Conservation (phyloP, 2,113 vertebrate species). For the Mesocricetus auratus region DNA sequence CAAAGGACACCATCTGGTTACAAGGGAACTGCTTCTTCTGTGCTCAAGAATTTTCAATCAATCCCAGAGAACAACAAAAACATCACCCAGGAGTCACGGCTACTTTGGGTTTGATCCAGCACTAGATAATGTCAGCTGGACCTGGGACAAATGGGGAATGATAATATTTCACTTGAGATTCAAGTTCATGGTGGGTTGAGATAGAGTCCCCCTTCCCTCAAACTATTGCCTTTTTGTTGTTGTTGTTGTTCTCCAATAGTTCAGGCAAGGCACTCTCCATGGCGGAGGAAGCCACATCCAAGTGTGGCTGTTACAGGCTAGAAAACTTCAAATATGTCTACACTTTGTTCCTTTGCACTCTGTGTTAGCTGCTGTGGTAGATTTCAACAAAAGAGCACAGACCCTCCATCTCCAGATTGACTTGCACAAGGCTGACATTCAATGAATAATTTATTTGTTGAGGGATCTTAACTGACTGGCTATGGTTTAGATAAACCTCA, state of each 20-base stretch:
- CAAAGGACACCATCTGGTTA: constrained; percentile 42
- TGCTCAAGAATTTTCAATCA: neutral
- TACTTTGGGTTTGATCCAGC: constrained; percentile 44
- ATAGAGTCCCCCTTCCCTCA: neutral
- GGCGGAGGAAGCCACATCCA: neutral
- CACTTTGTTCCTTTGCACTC: neutral
- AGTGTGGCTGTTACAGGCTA: neutral
- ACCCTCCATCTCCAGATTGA: neutral
- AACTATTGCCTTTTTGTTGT: constrained; percentile 22
- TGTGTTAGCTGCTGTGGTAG: neutral
- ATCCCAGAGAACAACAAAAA: constrained; percentile 20
- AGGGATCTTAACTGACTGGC: neutral
- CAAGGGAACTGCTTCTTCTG: constrained; percentile 64
- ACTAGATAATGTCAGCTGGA: neutral
- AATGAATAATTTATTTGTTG: neutral
- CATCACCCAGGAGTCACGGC: neutral
- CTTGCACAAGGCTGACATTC: neutral
- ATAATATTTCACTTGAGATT: neutral
- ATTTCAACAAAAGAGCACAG: neutral
- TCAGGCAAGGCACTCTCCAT: neutral
- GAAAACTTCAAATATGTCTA: neutral
- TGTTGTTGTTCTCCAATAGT: constrained; percentile 13
- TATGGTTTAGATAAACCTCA: neutral
- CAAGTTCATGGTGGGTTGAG: neutral
- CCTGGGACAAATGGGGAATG: neutral